Conservation (phyloP, 2,888 invertebrate genomes). For the Eilema griseolum region DNA sequence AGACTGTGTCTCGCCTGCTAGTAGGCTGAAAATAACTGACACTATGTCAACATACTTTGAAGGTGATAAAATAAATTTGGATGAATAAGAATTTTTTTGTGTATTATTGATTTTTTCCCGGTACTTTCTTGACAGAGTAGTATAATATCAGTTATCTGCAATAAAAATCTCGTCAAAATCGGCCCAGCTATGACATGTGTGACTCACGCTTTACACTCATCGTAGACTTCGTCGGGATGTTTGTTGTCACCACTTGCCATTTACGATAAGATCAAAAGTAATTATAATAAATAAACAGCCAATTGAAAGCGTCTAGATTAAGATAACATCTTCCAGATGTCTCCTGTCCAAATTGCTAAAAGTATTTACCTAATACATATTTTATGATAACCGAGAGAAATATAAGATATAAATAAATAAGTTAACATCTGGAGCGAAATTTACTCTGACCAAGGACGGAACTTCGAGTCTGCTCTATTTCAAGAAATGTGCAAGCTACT, state of each 20-base stretch:
- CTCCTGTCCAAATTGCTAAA: constrained; percentile 54
- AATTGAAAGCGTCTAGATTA: constrained; percentile 49
- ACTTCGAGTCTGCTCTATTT: too few species aligned
- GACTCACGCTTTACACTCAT: constrained; percentile 33
- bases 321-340: constrained; percentile 49
- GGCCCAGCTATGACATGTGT: constrained; percentile 27
- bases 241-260: constrained; percentile 43
- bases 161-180: too few species aligned
- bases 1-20: too few species aligned
- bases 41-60: too few species aligned
- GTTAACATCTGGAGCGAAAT: constrained; percentile 46
- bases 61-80: too few species aligned
- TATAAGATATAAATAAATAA: constrained; percentile 50
- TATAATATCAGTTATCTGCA: too few species aligned
- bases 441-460: too few species aligned
- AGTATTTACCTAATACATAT: constrained; percentile 44
- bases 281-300: constrained; percentile 35
- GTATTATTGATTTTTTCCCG: too few species aligned
- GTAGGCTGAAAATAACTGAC: too few species aligned
- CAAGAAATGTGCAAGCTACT: too few species aligned
- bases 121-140: too few species aligned
- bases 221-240: constrained; percentile 24
- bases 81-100: too few species aligned
- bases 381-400: constrained; percentile 51
- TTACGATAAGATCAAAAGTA: constrained; percentile 40